These are phyloP conservation scores for Peromyscus polionotus DNA, from an alignment of 2,113 vertebrate genomes.

Conservation along the genomic window DNA sequence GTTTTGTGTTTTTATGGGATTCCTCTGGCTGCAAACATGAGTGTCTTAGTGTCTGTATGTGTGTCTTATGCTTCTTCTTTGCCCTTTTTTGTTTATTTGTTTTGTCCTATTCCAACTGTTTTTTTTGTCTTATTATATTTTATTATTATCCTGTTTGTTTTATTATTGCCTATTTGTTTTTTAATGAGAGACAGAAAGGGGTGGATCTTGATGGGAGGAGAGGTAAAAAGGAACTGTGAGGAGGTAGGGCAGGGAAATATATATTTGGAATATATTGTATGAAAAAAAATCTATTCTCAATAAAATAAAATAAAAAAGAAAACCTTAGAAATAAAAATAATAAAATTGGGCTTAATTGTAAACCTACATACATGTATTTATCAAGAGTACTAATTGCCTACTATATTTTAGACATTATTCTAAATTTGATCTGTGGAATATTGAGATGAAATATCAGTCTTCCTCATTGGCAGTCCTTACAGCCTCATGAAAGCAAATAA, in stretches of 20 bases:
- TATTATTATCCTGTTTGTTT: background rate
- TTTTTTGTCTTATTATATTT: background rate
- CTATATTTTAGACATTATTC: background rate
- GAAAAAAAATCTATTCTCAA: background rate
- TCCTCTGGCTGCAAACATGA: background rate
- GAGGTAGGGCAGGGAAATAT: background rate
- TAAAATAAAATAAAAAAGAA: background rate
- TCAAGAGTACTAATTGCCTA: background rate
- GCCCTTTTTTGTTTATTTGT: background rate
- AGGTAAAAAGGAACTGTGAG: background rate
- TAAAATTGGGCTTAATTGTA: slow-evolving; percentile 25
- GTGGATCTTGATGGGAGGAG: background rate
- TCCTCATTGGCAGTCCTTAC: background rate
- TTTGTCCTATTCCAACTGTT: background rate
- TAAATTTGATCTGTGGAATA: background rate
- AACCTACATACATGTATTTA: background rate
- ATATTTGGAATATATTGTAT: background rate
- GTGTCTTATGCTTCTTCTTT: background rate
- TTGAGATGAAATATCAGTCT: background rate
- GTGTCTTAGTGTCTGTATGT: background rate
- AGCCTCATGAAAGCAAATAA: background rate
- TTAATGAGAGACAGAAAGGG: background rate
- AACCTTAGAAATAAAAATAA: background rate
- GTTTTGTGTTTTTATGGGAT: background rate
- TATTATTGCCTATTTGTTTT: background rate